These are phyloP conservation scores for Micromys minutus DNA, from an alignment of 2,113 vertebrate species.

Conservation along the genomic window DNA sequence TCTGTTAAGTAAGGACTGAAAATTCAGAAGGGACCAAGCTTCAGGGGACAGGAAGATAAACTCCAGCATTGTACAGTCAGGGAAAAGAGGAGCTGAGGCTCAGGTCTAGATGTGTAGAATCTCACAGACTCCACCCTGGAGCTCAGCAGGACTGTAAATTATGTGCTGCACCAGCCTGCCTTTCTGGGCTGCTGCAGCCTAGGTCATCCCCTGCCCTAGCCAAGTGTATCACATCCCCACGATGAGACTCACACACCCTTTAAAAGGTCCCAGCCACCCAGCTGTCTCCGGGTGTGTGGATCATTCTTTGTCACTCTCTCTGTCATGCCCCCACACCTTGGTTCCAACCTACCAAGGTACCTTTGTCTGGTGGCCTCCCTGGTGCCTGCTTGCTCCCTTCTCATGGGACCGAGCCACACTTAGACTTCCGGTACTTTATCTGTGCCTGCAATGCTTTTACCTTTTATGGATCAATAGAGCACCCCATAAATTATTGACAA, in stretches of 20 bases:
- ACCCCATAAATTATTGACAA: too few species aligned
- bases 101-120: not conserved
- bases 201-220: not conserved
- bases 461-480: too few species aligned
- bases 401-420: too few species aligned
- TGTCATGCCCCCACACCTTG: too few species aligned
- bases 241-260: not conserved
- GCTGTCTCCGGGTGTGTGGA: not conserved
- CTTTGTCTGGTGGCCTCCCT: too few species aligned
- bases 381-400: too few species aligned
- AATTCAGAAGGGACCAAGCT: not conserved
- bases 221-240: not conserved
- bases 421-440: too few species aligned
- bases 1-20: not conserved
- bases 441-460: too few species aligned
- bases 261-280: not conserved
- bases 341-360: too few species aligned
- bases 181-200: not conserved
- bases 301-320: not conserved
- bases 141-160: not conserved
- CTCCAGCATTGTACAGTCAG: fast-evolving
- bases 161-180: not conserved
- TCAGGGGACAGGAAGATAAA: not conserved
- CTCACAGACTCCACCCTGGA: not conserved
- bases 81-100: not conserved